These are phyloP conservation scores for Sisyra terminalis DNA, from an alignment of 2,888 invertebrate genomes.

Conservation along the genomic window DNA sequence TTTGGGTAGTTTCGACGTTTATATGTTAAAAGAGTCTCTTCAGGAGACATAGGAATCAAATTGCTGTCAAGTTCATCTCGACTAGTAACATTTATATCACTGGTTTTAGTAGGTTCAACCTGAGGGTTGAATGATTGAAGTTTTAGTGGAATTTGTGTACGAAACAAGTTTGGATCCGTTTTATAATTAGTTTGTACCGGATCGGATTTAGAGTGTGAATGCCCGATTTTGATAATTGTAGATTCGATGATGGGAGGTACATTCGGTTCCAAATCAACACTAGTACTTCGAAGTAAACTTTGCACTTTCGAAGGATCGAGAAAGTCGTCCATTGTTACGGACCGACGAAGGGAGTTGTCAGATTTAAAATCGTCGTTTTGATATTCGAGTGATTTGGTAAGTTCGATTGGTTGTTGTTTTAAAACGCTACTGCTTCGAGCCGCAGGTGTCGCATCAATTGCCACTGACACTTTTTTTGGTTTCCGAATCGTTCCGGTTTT, in stretches of 20 bases:
- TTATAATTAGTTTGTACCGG: slow-evolving; percentile 41
- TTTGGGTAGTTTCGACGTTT: slow-evolving; percentile 69
- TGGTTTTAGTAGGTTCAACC: slow-evolving; percentile 18
- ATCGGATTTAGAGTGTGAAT: slow-evolving; percentile 50
- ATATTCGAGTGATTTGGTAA: slow-evolving; percentile 44
- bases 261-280: slow-evolving; percentile 11
- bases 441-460: slow-evolving; percentile 61
- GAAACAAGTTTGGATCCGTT: slow-evolving; percentile 16
- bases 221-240: slow-evolving; percentile 34
- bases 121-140: slow-evolving; percentile 28
- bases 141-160: slow-evolving; percentile 15
- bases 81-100: slow-evolving; percentile 60
- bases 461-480: slow-evolving; percentile 56
- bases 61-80: slow-evolving; percentile 34
- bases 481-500: slow-evolving; percentile 18
- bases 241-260: slow-evolving; percentile 10
- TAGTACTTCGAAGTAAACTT: slow-evolving; percentile 6
- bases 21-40: slow-evolving; percentile 55
- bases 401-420: slow-evolving; percentile 60
- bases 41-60: slow-evolving; percentile 35
- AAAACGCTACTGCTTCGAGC: slow-evolving; percentile 55
- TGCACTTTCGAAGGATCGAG: slow-evolving; percentile 14
- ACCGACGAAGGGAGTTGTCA: slow-evolving; percentile 22
- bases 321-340: slow-evolving; percentile 30
- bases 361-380: slow-evolving; percentile 17